Percentiles rank a stretch among this genome's conserved stretches.
Evolutionary conservation across 2,888 invertebrate species (phyloP).

Genomic region (Drosophila borborema): DNA sequence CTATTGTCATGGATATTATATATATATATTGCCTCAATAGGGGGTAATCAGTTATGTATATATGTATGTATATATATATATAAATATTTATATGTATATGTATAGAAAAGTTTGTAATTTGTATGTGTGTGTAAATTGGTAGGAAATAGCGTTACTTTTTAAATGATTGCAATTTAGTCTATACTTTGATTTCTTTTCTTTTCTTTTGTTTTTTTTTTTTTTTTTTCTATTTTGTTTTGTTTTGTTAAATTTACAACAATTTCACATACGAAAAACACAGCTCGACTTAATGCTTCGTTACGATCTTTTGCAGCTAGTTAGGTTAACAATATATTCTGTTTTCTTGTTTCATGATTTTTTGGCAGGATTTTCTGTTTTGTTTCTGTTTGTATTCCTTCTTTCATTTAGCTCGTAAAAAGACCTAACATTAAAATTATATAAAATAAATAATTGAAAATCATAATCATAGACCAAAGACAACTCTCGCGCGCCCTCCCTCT

Average conservation of each 20-base stretch:
- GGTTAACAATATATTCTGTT: slow-evolving; percentile 52
- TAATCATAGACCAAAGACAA: slow-evolving; percentile 59
- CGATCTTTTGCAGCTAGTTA: slow-evolving; percentile 69
- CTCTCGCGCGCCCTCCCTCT: slow-evolving; percentile 22
- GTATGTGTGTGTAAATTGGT: slow-evolving; percentile 54
- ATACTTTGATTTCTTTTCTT: slow-evolving; percentile 43
- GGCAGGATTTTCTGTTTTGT: slow-evolving; percentile 69
- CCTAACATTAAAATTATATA: slow-evolving; percentile 77
- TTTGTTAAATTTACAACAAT: slow-evolving; percentile 73
- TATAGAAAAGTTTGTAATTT: slow-evolving; percentile 32
- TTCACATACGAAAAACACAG: slow-evolving; percentile 57
- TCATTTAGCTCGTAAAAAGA: slow-evolving; percentile 66
- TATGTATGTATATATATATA: slow-evolving; percentile 32
- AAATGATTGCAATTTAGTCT: slow-evolving; percentile 66
- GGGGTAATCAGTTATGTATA: slow-evolving; percentile 33
- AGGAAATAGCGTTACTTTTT: slow-evolving; percentile 53
- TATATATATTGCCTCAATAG: slow-evolving; percentile 46
- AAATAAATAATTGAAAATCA: slow-evolving; percentile 79
- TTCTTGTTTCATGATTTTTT: slow-evolving; percentile 40
- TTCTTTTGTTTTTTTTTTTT: slow-evolving; percentile 37
- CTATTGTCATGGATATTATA: slow-evolving; percentile 66
- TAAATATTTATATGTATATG: slow-evolving; percentile 37
- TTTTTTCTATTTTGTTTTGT: neutral
- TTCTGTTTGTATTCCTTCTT: slow-evolving; percentile 15
- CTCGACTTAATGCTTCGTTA: slow-evolving; percentile 24